A percentile compares a stretch with the other conserved stretches of the same genome.
These are phyloP conservation scores for Denticeps clupeoides DNA, from an alignment of 2,797 vertebrate species.

Conservation along the genomic window DNA sequence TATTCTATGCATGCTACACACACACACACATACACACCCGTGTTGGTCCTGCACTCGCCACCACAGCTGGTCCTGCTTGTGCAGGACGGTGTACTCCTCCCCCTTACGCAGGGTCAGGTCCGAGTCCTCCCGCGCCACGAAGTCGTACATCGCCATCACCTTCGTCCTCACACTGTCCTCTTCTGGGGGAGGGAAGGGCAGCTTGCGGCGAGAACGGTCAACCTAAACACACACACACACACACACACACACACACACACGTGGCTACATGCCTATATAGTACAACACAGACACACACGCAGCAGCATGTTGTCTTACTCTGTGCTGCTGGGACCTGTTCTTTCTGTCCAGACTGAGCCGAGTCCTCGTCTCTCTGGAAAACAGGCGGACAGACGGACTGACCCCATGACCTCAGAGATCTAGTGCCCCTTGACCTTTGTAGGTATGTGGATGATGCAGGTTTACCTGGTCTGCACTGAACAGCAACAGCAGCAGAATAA, in stretches of 20 bases:
- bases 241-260: not conserved
- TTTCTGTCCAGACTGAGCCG: too few species aligned
- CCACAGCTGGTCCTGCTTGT: slow-evolving; percentile 74
- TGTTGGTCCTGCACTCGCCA: slow-evolving; percentile 72
- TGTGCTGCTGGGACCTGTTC: too few species aligned
- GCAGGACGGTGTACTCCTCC: slow-evolving; percentile 69
- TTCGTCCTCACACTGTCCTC: slow-evolving; percentile 33
- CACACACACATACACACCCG: slow-evolving; percentile 48
- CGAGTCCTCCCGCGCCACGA: slow-evolving; percentile 59
- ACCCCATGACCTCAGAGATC: too few species aligned
- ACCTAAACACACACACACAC: too few species aligned
- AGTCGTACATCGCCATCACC: slow-evolving; percentile 76
- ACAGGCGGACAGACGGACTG: too few species aligned
- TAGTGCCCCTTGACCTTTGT: not conserved
- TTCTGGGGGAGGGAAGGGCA: slow-evolving; percentile 57
- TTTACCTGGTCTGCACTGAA: slow-evolving; percentile 61
- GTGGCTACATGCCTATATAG: too few species aligned
- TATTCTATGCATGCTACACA: too few species aligned
- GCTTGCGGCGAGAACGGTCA: slow-evolving; percentile 59
- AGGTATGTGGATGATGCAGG: not conserved
- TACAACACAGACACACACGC: not conserved
- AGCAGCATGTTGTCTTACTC: not conserved
- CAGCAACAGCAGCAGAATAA: slow-evolving; percentile 71
- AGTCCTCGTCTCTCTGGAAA: too few species aligned
- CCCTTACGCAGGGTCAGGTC: slow-evolving; percentile 62